Base-by-base conservation (phyloP, 2,113 vertebrate genomes). In the Misgurnus mizolepis region DNA sequence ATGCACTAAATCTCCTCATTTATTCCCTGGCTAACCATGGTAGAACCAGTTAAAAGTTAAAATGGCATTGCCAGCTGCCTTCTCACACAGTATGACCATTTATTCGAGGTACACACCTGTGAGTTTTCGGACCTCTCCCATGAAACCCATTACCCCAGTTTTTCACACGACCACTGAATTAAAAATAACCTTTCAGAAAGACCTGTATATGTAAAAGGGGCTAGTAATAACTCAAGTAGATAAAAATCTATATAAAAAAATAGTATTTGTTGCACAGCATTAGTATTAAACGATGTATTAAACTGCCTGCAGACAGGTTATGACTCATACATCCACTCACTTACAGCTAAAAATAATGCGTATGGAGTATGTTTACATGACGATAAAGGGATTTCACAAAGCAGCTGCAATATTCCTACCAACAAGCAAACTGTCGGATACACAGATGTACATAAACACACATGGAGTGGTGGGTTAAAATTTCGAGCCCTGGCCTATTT, bases 401-500 rank as follows among this genome's bases (percentile, higher is more conserved):
- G 71, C 79, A 45, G 79, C 50, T 80, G 69, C 39, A 60, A 80
- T 67, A 69, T 69, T 76, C 68, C 72, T 41, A 40, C 83, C 55
- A 78, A 78, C 79, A 58, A 17, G 60, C 74, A 84, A 64, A 43
- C 43, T 64, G 41, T 60, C 11, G 43, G 60, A 55, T 65, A 80
- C 76, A 86, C 22, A 65, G 14, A 18, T 10, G 55, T 40, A 62
- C 43, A 76, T 10, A 14, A 55, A 78, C 40, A 71, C 47, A 9
- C 56, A 68, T 45, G 55, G 2, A 4, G 7, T 62, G 64, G 67
- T 49, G 14, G 68, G 62, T 56, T 67, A 67, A n/a, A 78, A 55
- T 77, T 74, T 74, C 34, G 12, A 72, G 58, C 40, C 43, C 43
- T 83, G 69, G 47, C 76, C 53, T 74, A 82, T 73, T 82, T 76